Evolutionary conservation across 1,140 invertebrate genomes (phyloP), one percentile per base, ranked within the genome.

Genomic region (Heterodera carotae): DNA sequence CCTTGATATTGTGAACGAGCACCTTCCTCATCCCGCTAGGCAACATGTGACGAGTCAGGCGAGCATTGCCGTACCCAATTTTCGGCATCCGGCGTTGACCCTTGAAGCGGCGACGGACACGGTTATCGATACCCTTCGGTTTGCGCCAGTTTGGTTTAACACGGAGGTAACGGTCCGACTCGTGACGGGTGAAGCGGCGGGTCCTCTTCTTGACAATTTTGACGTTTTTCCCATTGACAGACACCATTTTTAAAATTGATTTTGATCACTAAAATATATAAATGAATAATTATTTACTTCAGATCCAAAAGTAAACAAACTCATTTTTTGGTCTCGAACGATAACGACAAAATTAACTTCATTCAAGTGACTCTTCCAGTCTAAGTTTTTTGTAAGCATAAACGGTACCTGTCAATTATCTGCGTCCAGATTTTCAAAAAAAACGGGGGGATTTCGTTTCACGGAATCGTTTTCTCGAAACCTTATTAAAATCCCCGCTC

Each of bases 91-190:
- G 90, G 88, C 93, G 96, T 88, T 98, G 95, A 33, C 97, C 97
- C 92, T 98, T 99, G 90, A 99, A 99, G 82, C 95, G 91, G 87
- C 97, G 93, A 82, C 97, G 92, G 12, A 99, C 96, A 90, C 96
- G 92, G 92, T 99, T 99, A 90, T 99, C 97, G 91, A 99, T 99
- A 96, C 97, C 94, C 88, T 94, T 94, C 0, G 94, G 94, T 90
- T 94, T 95, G 83, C 94, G 91, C 94, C 94, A 96, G 90, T 92
- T 94, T 77, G 91, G 89, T 92, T 80, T 76, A 31, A 87, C 76
- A 56, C 85, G 86, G 39, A 72, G 66, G 81, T 84, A 84, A 15
- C 83, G 79, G 71, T 84, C 83, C 53, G 83, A 84, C 43, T 84
- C 83, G 66, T 84, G 83, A 22, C 83, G 84, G 31, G 84, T 84